phyloP scores from a whole-genome alignment of 2,113 vertebrate genomes.

The Amphiprion ocellaris region DNA sequence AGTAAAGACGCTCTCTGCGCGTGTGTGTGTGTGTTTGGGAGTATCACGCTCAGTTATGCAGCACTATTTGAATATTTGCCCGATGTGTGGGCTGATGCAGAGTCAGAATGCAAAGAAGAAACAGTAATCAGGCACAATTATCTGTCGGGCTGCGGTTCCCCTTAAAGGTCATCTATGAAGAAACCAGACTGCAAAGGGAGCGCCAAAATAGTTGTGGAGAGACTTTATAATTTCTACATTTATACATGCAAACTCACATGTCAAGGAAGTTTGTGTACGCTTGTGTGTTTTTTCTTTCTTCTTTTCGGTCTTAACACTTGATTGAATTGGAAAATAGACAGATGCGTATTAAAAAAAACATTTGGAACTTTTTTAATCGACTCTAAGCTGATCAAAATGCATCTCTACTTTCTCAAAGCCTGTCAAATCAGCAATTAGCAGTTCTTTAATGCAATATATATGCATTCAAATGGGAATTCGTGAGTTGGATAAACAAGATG shows the following conservation, averaged over 20 bases:
- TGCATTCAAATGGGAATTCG: too few species aligned
- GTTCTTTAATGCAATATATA: background rate
- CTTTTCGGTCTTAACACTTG: background rate
- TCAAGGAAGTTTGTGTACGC: background rate
- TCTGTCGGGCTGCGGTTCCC: constrained; percentile 68
- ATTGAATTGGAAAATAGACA: constrained; percentile 1
- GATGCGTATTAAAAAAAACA: constrained; percentile 5
- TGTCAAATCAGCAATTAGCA: too few species aligned
- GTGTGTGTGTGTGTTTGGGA: constrained; percentile 37
- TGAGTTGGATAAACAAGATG: too few species aligned
- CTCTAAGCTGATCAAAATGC: background rate
- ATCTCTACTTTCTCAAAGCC: background rate
- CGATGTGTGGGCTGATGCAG: constrained; percentile 76
- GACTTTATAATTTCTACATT: constrained; percentile 7
- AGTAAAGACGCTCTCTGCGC: background rate
- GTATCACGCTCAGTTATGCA: constrained; percentile 64
- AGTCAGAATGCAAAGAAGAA: constrained; percentile 79
- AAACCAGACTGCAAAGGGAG: constrained; percentile 26
- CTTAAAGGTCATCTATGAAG: constrained; percentile 73
- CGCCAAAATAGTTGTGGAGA: constrained; percentile 40
- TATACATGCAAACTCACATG: background rate
- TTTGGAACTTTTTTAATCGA: background rate
- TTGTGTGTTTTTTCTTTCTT: background rate
- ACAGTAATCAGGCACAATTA: constrained; percentile 68
- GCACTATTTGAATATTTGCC: constrained; percentile 75